phyloP scores from a whole-genome alignment of 2,113 vertebrate genomes.

The Ivindomyrus marchei region DNA sequence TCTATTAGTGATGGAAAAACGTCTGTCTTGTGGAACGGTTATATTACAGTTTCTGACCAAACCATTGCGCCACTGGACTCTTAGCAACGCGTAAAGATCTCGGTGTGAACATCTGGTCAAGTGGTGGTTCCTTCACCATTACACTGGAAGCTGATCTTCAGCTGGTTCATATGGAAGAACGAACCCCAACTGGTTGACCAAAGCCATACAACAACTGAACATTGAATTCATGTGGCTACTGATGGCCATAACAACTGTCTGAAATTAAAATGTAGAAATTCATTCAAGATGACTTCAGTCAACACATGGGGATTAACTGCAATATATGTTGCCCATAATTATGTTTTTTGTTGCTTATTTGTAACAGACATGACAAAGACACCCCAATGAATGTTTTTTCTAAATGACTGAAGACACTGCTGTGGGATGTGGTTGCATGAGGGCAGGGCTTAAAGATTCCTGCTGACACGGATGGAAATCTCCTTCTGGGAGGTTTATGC shows the following conservation, averaged over 20 bases:
- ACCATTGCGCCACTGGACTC: not conserved
- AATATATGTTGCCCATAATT: not conserved
- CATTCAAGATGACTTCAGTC: not conserved
- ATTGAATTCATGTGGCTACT: not conserved
- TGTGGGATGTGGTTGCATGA: slow-evolving; percentile 33
- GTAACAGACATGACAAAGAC: not conserved
- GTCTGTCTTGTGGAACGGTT: no score
- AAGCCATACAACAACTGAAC: not conserved
- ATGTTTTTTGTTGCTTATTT: not conserved
- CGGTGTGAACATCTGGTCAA: not conserved
- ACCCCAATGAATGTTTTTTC: not conserved
- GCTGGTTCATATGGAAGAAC: not conserved
- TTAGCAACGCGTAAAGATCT: not conserved
- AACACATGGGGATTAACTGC: not conserved
- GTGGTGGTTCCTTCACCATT: not conserved
- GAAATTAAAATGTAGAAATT: not conserved
- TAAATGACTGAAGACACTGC: not conserved
- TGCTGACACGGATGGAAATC: slow-evolving; percentile 25
- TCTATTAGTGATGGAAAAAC: not conserved
- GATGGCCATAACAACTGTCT: not conserved
- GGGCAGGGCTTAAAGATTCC: slow-evolving; percentile 24
- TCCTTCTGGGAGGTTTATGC: slow-evolving; percentile 32
- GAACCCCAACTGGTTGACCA: not conserved
- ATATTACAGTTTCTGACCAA: not conserved
- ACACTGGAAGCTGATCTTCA: not conserved